Percentiles rank a stretch among this genome's conserved stretches.
Conservation (phyloP, 2,113 vertebrate genomes). For the Psophia crepitans region DNA sequence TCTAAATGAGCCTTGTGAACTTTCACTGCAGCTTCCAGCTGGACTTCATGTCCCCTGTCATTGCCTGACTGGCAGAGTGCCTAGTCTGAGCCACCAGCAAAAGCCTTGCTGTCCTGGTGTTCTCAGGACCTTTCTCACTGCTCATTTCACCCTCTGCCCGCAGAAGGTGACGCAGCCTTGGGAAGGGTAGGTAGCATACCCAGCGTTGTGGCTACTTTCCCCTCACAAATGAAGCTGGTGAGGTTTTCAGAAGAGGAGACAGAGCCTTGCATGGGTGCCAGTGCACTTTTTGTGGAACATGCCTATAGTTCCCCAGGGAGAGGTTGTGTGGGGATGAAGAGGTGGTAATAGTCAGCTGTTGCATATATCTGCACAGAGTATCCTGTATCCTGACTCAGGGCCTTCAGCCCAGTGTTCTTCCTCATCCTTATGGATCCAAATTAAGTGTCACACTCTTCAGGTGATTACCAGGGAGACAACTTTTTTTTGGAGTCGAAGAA, state of each 20-base stretch:
- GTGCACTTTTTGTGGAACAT: neutral
- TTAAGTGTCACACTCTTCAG: neutral
- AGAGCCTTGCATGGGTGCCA: neutral
- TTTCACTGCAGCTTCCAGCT: neutral
- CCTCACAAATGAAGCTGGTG: neutral
- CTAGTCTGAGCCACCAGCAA: neutral
- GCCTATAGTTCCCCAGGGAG: neutral
- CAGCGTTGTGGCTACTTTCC: neutral
- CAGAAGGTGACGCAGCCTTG: too few relatives aligned
- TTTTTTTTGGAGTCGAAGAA: neutral
- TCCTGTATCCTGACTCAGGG: neutral
- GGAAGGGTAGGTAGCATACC: too few relatives aligned
- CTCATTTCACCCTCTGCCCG: neutral
- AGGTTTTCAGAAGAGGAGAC: neutral
- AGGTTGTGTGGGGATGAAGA: neutral
- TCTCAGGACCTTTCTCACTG: neutral
- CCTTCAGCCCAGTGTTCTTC: neutral
- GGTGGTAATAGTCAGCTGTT: neutral
- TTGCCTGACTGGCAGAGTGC: neutral
- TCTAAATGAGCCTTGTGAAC: neutral
- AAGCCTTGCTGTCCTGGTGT: neutral
- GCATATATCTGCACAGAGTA: neutral
- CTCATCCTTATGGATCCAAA: neutral
- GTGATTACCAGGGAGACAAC: neutral
- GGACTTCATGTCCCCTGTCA: neutral